phyloP scores from a whole-genome alignment of 2,888 invertebrate species.

The Acanthoscelides obtectus region DNA sequence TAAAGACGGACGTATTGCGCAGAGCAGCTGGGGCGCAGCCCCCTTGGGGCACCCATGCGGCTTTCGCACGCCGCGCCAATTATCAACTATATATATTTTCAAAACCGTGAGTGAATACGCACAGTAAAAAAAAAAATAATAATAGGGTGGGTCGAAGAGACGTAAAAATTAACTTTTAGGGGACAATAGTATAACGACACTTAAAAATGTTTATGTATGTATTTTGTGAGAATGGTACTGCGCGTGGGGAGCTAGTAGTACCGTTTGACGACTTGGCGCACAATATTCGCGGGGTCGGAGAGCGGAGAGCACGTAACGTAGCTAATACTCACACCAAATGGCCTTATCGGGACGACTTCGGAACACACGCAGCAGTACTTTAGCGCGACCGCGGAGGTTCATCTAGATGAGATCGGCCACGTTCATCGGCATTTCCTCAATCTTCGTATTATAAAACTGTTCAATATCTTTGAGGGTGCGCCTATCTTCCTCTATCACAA shows the following conservation, averaged over 20 bases:
- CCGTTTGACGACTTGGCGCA: constrained; percentile 45
- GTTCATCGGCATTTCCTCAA: constrained; percentile 99
- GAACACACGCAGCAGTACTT: constrained; percentile 41
- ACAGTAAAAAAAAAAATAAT: not conserved
- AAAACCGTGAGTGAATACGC: not conserved
- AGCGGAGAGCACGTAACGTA: constrained; percentile 15
- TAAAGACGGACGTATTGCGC: constrained; percentile 60
- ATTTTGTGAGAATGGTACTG: constrained; percentile 12
- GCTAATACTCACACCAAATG: constrained; percentile 51
- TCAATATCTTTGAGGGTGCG: constrained; percentile 96
- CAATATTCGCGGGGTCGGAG: constrained; percentile 41
- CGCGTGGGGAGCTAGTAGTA: constrained; percentile 17
- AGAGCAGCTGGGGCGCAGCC: constrained; percentile 9
- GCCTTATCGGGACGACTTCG: constrained; percentile 49
- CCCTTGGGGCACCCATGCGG: constrained; percentile 32
- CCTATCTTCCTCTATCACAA: constrained; percentile 93
- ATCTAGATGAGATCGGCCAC: constrained; percentile 97
- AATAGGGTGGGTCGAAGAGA: constrained; percentile 3
- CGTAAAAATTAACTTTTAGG: constrained; percentile 10
- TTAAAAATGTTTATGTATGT: constrained; percentile 34
- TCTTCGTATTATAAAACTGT: constrained; percentile 95
- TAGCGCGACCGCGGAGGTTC: constrained; percentile 32
- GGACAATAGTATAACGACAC: constrained; percentile 22
- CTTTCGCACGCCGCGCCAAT: constrained; percentile 32
- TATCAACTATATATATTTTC: constrained; percentile 28